Base-by-base conservation (phyloP, 92 coral and sea anemone species). In the Bergia puertoricense region DNA sequence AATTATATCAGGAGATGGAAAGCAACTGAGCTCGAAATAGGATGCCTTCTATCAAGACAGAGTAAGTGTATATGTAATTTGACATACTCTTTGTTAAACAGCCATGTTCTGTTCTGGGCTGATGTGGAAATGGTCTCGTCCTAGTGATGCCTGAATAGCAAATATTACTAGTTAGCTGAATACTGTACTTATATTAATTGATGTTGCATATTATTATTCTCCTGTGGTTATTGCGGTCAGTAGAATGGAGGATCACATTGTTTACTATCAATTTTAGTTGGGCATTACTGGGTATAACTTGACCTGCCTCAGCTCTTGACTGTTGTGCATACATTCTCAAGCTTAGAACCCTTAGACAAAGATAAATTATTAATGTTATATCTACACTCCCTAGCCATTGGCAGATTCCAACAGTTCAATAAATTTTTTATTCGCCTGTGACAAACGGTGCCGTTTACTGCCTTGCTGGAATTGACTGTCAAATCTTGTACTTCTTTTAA, bases 341-440 rank as follows among this genome's bases (percentile, higher is more conserved):
- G 83, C 83, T 9, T 54, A 80, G 85, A 80, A 80, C 85, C 65
- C 59, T 79, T 37, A 56, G 85, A 37, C 85, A 80, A 80, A 80
- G 72, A 80, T 80, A 80, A 80, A 79, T 79, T 79, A 79, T 79
- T 79, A 54, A 51, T 79, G 41, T 51, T 79, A 80, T 80, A 80
- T 80, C 48, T 36, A 80, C 72, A 16, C 85, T 80, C 85, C 71
- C 72, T 80, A 80, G 72, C 69, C 85, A 80, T 57, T 80, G 85
- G 85, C 59, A 80, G 22, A 59, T 38, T 57, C 85, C 85, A 59
- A 80, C 85, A 57, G 85, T 67, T 80, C 41, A 80, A 80, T 80
- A 80, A 80, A 80, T 80, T 80, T 80, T 80, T 80, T 80, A 80
- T 57, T 80, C 85, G 85, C 85, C 85, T 73, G 85, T 80, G 82